These are phyloP conservation scores for Ectemnius lituratus DNA, from an alignment of 2,888 invertebrate genomes.

Conservation along the genomic window DNA sequence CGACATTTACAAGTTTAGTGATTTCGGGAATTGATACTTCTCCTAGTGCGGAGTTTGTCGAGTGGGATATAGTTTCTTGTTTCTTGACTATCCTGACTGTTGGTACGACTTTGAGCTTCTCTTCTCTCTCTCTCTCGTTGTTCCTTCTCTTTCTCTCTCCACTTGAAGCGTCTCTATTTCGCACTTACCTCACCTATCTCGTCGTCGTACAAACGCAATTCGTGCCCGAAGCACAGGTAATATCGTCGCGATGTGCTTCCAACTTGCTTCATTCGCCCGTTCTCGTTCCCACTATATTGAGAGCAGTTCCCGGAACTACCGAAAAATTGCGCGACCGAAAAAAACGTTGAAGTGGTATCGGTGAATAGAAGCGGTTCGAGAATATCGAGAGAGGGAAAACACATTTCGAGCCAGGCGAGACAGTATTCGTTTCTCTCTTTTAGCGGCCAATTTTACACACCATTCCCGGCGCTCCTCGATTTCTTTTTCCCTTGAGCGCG, in stretches of 20 bases:
- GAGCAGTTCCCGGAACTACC: conserved; percentile 10
- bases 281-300: conserved; percentile 2
- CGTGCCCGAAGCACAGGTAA: conserved; percentile 25
- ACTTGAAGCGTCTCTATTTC: background rate
- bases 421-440: background rate
- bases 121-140: background rate
- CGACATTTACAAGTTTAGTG: too few relatives aligned
- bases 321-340: conserved; percentile 1
- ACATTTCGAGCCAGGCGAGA: background rate
- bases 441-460: conserved; percentile 4
- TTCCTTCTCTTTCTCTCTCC: conserved; percentile 4
- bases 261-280: conserved; percentile 17
- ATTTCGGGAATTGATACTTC: too few relatives aligned
- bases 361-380: background rate
- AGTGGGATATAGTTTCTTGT: too few relatives aligned
- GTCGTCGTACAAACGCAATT: conserved; percentile 25
- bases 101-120: background rate
- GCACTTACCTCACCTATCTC: conserved; percentile 2
- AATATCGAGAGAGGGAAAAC: background rate
- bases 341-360: background rate
- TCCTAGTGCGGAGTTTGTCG: background rate
- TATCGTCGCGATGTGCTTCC: conserved; percentile 27
- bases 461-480: background rate
- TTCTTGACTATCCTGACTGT: background rate
- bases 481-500: background rate